A percentile compares a stretch with the other conserved stretches of the same genome.
These are phyloP conservation scores for Trogon melanurus DNA, from an alignment of 2,113 vertebrate species.

Conservation along the genomic window DNA sequence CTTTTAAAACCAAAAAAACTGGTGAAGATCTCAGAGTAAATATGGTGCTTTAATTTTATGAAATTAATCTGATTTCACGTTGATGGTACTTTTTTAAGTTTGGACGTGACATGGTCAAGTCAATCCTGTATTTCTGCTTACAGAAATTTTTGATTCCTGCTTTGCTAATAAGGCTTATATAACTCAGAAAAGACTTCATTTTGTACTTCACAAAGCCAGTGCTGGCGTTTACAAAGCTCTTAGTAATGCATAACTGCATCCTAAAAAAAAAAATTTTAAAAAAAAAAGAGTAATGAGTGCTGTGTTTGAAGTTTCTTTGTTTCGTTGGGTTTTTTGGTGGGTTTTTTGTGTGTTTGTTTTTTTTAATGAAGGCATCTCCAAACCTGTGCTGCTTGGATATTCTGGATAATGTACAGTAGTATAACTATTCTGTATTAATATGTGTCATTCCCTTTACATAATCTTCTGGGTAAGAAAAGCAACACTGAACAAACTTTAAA, in stretches of 20 bases:
- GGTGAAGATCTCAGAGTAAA: not conserved
- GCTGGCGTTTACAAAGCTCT: not conserved
- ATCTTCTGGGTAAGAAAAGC: not conserved
- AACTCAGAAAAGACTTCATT: not conserved
- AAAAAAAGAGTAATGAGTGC: not conserved
- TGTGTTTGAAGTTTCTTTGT: not conserved
- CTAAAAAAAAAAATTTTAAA: not conserved
- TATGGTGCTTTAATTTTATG: not conserved
- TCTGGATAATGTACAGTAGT: not conserved
- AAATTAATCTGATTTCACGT: not conserved
- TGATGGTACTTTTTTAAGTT: not conserved
- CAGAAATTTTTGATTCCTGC: not conserved
- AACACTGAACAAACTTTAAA: not conserved
- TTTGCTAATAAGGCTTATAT: not conserved
- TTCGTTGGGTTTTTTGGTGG: not conserved
- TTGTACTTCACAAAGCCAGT: not conserved
- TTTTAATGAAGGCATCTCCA: not conserved
- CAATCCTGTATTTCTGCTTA: not conserved
- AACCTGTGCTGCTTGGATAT: not conserved
- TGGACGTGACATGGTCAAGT: not conserved
- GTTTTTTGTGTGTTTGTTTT: not conserved
- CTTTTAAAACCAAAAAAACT: not conserved
- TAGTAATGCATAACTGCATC: not conserved
- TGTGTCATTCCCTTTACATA: not conserved
- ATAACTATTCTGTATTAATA: not conserved